Percentiles rank a stretch among this genome's conserved stretches.
Conservation (phyloP, 1,140 invertebrate genomes). For the Aradophagus sp. region DNA sequence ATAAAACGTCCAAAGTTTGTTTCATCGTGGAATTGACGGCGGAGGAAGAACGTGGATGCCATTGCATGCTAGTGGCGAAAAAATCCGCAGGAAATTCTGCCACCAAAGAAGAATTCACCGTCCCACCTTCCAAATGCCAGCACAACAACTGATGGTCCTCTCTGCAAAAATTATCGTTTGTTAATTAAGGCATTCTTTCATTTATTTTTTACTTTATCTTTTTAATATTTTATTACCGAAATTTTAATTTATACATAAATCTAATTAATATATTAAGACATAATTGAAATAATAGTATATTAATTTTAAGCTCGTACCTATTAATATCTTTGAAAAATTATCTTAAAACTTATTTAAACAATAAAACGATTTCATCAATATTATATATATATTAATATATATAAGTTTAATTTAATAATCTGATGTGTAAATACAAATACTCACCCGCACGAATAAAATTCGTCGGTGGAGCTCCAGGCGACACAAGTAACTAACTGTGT, state of each 20-base stretch:
- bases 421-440: constrained; percentile 5
- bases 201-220: background rate
- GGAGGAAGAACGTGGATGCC: constrained; percentile 70
- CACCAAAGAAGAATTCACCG: constrained; percentile 84
- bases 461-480: constrained; percentile 93
- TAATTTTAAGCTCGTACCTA: too few species aligned
- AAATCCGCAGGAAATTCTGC: constrained; percentile 87
- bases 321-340: too few species aligned
- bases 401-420: too few species aligned
- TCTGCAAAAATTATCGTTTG: constrained; percentile 72
- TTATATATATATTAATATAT: too few species aligned
- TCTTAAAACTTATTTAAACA: too few species aligned
- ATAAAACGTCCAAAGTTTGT: constrained; percentile 87
- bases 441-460: constrained; percentile 91
- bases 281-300: too few species aligned
- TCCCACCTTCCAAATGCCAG: constrained; percentile 86
- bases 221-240: too few species aligned
- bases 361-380: too few species aligned
- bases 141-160: constrained; percentile 93
- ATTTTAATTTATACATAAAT: too few species aligned
- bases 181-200: too few species aligned
- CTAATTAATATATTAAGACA: too few species aligned
- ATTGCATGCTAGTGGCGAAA: constrained; percentile 92
- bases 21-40: constrained; percentile 74
- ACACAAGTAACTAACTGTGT: constrained; percentile 87